Percentiles rank a stretch among this genome's conserved stretches.
These are phyloP conservation scores for Nesoenas mayeri DNA, from an alignment of 2,113 vertebrate genomes.

Conservation along the genomic window DNA sequence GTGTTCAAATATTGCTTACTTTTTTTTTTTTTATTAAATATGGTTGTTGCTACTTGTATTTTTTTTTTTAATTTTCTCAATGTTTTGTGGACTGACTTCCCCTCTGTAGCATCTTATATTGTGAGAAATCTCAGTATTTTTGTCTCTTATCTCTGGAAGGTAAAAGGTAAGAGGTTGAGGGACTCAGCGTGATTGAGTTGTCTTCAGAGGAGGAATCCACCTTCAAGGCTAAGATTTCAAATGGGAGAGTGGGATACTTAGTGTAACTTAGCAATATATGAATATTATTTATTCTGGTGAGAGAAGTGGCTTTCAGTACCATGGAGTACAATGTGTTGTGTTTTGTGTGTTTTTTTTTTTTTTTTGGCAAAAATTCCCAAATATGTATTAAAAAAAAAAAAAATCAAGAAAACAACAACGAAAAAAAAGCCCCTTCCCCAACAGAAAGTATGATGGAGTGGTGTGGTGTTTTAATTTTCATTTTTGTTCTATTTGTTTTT, in stretches of 20 bases:
- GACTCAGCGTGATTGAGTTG: not conserved
- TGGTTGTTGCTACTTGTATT: not conserved
- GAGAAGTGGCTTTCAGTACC: not conserved
- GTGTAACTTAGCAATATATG: not conserved
- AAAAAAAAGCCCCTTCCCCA: no score
- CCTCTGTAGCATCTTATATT: not conserved
- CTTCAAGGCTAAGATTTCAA: not conserved
- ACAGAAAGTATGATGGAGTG: no score
- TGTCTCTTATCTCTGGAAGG: not conserved
- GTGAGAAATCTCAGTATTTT: not conserved
- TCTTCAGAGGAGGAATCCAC: not conserved
- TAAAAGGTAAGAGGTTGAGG: not conserved
- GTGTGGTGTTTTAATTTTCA: no score
- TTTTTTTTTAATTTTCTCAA: not conserved
- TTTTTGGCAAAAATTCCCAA: not conserved
- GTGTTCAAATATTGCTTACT: not conserved
- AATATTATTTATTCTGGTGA: no score
- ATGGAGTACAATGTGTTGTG: not conserved
- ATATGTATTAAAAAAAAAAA: not conserved
- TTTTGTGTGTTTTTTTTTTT: no score
- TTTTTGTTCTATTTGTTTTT: no score
- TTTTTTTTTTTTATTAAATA: not conserved
- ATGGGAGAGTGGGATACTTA: not conserved
- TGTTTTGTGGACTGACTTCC: not conserved
- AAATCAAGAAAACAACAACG: no score